Conservation (phyloP, 2,113 vertebrate species). For the Laterallus jamaicensis region DNA sequence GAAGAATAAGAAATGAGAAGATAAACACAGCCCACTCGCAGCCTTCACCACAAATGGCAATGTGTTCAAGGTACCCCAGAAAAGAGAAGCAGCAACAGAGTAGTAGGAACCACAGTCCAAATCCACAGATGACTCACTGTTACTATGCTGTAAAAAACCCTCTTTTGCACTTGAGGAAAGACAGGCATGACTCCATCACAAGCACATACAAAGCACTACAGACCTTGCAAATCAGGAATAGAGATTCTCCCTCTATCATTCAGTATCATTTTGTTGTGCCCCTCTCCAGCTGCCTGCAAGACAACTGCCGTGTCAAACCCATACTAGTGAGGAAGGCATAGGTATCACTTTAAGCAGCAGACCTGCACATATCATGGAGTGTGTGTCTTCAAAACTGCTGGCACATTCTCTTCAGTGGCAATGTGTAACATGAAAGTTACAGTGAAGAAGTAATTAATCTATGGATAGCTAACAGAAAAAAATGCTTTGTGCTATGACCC, state of each 20-base stretch:
- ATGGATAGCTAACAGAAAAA: not conserved
- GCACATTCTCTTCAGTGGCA: not conserved
- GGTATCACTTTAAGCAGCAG: not conserved
- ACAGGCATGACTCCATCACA: not conserved
- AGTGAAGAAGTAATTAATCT: not conserved
- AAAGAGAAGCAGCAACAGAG: not conserved
- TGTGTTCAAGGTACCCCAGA: not conserved
- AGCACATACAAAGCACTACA: not conserved
- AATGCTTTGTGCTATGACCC: not conserved
- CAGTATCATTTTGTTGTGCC: not conserved
- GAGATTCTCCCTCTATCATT: not conserved
- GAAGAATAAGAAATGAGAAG: not conserved
- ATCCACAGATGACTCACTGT: not conserved
- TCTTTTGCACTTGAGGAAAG: not conserved
- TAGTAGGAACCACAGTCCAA: not conserved
- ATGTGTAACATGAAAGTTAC: not conserved
- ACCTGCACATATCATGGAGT: rapidly evolving
- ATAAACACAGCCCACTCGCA: not conserved
- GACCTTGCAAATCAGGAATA: not conserved
- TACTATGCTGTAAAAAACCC: not conserved
- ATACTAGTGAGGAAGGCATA: not conserved
- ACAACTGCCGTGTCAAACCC: not conserved
- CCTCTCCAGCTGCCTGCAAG: not conserved
- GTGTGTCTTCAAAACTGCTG: not conserved
- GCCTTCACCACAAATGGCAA: not conserved